Percentiles rank a stretch among this genome's conserved stretches.
Conservation (phyloP, 2,888 invertebrate genomes). For the Tolmerus cingulatus region DNA sequence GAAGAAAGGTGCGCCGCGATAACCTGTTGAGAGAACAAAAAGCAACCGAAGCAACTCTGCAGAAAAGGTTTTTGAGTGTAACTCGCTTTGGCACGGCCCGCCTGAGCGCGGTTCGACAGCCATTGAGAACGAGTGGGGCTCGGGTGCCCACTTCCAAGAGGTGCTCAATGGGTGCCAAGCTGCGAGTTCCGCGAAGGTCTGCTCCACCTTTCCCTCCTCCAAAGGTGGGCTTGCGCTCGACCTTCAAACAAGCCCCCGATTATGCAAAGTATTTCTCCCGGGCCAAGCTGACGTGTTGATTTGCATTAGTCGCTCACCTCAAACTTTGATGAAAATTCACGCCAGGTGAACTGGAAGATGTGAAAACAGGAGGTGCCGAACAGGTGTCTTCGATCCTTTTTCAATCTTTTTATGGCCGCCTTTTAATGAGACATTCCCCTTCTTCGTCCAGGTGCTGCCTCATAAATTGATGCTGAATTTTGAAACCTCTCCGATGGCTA, state of each 20-base stretch:
- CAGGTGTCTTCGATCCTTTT: background rate
- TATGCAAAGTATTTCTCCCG: constrained; percentile 15
- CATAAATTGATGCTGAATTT: background rate
- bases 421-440: background rate
- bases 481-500: background rate
- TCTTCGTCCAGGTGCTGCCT: background rate
- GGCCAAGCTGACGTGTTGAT: background rate
- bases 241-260: constrained; percentile 7
- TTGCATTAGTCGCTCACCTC: background rate
- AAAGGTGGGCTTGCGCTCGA: background rate
- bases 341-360: background rate
- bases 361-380: background rate
- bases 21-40: constrained; percentile 25
- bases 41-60: background rate
- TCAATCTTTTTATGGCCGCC: background rate
- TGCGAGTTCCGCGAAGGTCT: background rate
- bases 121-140: too few species aligned
- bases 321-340: background rate
- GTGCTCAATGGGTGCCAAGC: background rate
- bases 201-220: background rate
- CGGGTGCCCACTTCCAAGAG: background rate
- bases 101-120: background rate
- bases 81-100: background rate
- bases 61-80: constrained; percentile 4
- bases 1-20: constrained; percentile 2